phyloP scores from a whole-genome alignment of 2,113 vertebrate genomes.

The Gila orcuttii region DNA sequence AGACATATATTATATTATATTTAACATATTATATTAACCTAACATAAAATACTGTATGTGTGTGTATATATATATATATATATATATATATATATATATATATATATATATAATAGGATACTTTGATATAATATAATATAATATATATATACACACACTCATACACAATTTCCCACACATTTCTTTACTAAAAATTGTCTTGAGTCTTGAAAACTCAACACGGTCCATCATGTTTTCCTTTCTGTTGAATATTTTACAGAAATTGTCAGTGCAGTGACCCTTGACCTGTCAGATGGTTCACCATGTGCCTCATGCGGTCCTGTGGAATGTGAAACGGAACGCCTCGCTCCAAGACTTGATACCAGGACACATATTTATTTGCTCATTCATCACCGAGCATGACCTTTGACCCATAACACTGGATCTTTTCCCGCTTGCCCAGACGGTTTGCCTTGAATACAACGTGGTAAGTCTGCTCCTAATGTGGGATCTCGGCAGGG shows the following conservation, averaged over 20 bases:
- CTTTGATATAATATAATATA: too few species aligned
- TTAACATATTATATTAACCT: too few species aligned
- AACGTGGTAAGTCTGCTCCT: conserved; percentile 18
- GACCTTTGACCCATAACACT: conserved; percentile 72
- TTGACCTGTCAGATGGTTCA: not conserved
- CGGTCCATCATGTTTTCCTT: not conserved
- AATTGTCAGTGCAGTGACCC: conserved; percentile 22
- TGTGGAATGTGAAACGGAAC: conserved; percentile 71
- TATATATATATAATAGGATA: too few species aligned
- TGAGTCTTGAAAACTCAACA: too few species aligned
- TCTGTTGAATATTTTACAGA: not conserved
- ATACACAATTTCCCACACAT: not conserved
- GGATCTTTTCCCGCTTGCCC: conserved; percentile 57
- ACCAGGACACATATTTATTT: conserved; percentile 72
- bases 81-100: too few species aligned
- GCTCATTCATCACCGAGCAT: conserved; percentile 72
- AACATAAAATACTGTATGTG: too few species aligned
- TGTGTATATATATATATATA: too few species aligned
- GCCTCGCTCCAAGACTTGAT: conserved; percentile 58
- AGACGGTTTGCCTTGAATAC: conserved; percentile 48
- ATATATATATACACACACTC: too few species aligned
- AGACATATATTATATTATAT: too few species aligned
- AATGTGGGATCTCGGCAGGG: conserved; percentile 52
- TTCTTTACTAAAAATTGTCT: not conserved
- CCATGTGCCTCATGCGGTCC: conserved; percentile 13